Evolutionary conservation across 2,888 invertebrate genomes (phyloP).

Genomic region (Lingula anatina): DNA sequence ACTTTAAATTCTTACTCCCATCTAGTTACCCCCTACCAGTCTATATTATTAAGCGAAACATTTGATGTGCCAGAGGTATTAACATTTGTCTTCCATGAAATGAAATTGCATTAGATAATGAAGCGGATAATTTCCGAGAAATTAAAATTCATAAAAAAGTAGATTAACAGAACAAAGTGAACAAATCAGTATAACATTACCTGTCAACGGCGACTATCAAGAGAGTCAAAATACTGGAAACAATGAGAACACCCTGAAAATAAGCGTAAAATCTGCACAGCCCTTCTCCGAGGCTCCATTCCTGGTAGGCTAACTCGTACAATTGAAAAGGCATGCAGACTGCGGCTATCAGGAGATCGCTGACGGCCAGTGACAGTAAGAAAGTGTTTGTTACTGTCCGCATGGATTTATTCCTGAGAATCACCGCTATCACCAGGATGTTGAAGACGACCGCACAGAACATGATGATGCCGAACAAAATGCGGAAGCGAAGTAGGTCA

Average conservation of each 20-base stretch:
- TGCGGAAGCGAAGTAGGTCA: too few relatives aligned
- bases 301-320: slow-evolving; percentile 20
- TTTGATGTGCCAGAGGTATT: too few relatives aligned
- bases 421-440: slow-evolving; percentile 21
- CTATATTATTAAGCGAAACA: too few relatives aligned
- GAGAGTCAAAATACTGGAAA: slow-evolving; percentile 28
- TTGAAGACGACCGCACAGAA: slow-evolving; percentile 25
- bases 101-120: too few relatives aligned
- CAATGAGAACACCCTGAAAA: slow-evolving; percentile 30
- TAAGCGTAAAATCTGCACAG: slow-evolving; percentile 33
- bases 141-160: too few relatives aligned
- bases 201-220: slow-evolving; percentile 35
- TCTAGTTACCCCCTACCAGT: too few relatives aligned
- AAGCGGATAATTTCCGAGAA: too few relatives aligned
- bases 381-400: slow-evolving; percentile 30
- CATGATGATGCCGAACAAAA: slow-evolving; percentile 27
- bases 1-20: too few relatives aligned
- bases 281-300: slow-evolving; percentile 26
- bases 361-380: slow-evolving; percentile 31
- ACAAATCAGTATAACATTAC: slow-evolving; percentile 12
- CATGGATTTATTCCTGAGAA: slow-evolving; percentile 15
- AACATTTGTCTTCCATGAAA: too few relatives aligned
- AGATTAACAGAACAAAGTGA: neutral
- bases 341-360: slow-evolving; percentile 29
- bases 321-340: slow-evolving; percentile 33